Evolutionary conservation across 2,888 invertebrate species (phyloP).

Genomic region (Lasius fuliginosus): DNA sequence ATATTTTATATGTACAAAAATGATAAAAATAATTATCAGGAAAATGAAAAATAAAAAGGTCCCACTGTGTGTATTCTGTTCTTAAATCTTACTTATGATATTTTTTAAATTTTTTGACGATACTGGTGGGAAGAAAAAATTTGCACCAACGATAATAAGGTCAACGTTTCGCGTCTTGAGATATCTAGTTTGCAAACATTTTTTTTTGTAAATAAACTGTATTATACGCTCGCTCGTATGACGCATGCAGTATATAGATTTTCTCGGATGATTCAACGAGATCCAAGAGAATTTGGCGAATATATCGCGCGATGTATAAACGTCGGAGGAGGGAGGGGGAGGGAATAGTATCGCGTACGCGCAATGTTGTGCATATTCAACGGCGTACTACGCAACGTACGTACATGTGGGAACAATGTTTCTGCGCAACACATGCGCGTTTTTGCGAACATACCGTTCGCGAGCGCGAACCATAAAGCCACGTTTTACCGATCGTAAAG

Average conservation of each 20-base stretch:
- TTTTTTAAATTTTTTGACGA: neutral
- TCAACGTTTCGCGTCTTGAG: neutral
- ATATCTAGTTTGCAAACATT: neutral
- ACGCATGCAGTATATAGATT: constrained; percentile 6
- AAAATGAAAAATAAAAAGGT: neutral
- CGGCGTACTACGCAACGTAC: constrained; percentile 44
- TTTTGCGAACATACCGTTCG: constrained; percentile 56
- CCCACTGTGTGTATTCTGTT: neutral
- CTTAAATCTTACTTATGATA: neutral
- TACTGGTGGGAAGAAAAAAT: neutral
- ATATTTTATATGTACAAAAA: neutral
- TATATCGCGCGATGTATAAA: constrained; percentile 15
- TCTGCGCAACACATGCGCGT: constrained; percentile 42
- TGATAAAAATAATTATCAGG: neutral
- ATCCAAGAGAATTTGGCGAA: constrained; percentile 39
- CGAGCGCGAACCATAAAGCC: constrained; percentile 82
- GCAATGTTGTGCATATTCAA: constrained; percentile 62
- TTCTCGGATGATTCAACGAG: constrained; percentile 27
- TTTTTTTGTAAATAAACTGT: neutral
- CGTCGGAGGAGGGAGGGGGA: neutral
- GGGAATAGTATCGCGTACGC: constrained; percentile 24
- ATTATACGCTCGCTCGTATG: constrained; percentile 22
- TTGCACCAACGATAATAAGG: neutral
- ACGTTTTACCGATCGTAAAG: constrained; percentile 85
- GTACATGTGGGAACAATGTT: constrained; percentile 58